Conservation (phyloP, 2,797 vertebrate species). For the Galaxias olidus region DNA sequence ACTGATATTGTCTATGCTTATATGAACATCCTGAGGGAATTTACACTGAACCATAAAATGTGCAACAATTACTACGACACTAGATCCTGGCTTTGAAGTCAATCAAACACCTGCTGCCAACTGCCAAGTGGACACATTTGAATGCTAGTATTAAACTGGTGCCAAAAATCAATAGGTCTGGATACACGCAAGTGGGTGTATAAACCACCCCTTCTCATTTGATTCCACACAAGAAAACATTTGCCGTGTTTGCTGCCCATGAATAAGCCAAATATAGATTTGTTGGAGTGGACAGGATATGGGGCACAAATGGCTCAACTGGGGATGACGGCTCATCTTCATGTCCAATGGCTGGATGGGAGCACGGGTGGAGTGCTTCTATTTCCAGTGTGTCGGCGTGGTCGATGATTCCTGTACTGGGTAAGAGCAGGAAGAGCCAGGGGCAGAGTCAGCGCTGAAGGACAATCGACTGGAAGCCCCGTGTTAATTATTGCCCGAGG, state of each 20-base stretch:
- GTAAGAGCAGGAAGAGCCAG: conserved; percentile 72
- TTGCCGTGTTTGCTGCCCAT: not conserved
- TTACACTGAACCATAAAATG: no score
- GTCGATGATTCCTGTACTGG: conserved; percentile 68
- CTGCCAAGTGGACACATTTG: no score
- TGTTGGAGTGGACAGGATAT: conserved; percentile 21
- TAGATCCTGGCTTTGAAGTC: no score
- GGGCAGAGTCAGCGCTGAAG: conserved; percentile 65
- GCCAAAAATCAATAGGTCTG: no score
- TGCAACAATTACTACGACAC: no score
- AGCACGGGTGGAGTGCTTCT: conserved; percentile 48
- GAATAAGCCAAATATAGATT: not conserved
- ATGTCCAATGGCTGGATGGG: conserved; percentile 52
- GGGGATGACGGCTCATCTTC: conserved; percentile 21
- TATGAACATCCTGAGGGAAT: no score
- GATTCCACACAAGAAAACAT: no score
- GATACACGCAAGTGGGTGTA: not conserved
- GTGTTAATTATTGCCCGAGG: conserved; percentile 73
- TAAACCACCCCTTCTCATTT: not conserved
- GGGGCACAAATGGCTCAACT: not conserved
- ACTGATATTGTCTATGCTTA: no score
- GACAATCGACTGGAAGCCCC: conserved; percentile 70
- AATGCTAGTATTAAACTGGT: no score
- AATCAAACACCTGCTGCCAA: no score
- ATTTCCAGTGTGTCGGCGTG: conserved; percentile 53